A percentile compares a stretch with the other conserved stretches of the same genome.
Conservation (phyloP, 2,888 invertebrate species). For the Fragum fragum region DNA sequence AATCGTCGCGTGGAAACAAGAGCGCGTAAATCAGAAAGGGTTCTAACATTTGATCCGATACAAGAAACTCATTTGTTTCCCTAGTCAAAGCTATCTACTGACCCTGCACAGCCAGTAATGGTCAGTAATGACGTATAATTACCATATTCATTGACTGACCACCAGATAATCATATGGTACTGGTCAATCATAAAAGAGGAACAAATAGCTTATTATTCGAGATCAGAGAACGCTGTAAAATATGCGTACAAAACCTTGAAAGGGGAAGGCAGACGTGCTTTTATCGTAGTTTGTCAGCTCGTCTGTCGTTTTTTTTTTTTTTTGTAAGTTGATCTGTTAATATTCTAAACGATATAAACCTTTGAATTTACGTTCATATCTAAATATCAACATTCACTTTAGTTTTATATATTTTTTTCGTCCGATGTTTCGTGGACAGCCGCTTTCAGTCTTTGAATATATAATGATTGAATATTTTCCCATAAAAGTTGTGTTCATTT, state of each 20-base stretch:
- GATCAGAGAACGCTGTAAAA: conserved; percentile 32
- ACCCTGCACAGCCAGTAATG: conserved; percentile 41
- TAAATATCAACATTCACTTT: too few relatives aligned
- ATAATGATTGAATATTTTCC: too few relatives aligned
- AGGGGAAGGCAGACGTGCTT: conserved; percentile 18
- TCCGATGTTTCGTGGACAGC: too few relatives aligned
- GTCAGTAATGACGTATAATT: conserved; percentile 59
- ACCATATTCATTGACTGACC: conserved; percentile 58
- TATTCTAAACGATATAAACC: too few relatives aligned
- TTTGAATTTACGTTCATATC: too few relatives aligned
- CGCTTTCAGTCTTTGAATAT: too few relatives aligned
- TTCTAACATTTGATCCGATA: background rate
- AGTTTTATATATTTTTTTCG: too few relatives aligned
- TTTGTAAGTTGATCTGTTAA: conserved; percentile 1
- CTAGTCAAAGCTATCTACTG: conserved; percentile 43
- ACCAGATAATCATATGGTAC: conserved; percentile 66
- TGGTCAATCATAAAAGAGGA: conserved; percentile 39
- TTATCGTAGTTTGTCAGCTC: conserved; percentile 5
- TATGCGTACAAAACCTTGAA: background rate
- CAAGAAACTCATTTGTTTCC: conserved; percentile 23
- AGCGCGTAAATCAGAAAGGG: background rate
- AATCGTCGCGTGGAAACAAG: background rate
- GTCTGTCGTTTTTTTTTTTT: background rate
- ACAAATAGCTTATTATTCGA: conserved; percentile 39
- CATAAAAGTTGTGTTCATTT: too few relatives aligned